Conservation (phyloP, 2,888 invertebrate genomes). For the Chalcosyrphus nemorum region DNA sequence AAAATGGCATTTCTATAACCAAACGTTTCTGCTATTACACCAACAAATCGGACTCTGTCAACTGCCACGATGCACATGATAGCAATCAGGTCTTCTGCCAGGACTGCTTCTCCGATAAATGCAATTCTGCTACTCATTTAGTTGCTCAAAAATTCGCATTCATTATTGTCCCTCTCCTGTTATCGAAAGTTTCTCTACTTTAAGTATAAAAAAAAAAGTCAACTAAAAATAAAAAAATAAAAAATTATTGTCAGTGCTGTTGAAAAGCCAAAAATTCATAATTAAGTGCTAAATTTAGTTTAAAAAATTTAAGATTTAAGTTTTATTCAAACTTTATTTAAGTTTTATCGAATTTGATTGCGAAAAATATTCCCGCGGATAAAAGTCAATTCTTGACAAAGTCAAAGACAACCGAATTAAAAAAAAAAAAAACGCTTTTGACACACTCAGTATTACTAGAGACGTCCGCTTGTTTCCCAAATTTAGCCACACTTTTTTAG, state of each 20-base stretch:
- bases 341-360: slow-evolving; percentile 2
- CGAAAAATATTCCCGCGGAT: not conserved
- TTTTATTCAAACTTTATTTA: slow-evolving; percentile 5
- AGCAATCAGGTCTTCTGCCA: slow-evolving; percentile 79
- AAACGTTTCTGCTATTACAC: slow-evolving; percentile 81
- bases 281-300: slow-evolving; percentile 47
- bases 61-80: slow-evolving; percentile 78
- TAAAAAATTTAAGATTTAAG: not conserved
- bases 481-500: not conserved
- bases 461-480: not conserved
- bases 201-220: slow-evolving; percentile 22
- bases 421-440: not conserved
- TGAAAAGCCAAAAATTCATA: slow-evolving; percentile 57
- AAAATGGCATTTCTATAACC: slow-evolving; percentile 77
- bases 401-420: not conserved
- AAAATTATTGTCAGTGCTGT: slow-evolving; percentile 19
- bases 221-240: not conserved
- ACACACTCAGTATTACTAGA: slow-evolving; percentile 32
- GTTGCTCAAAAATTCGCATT: slow-evolving; percentile 62
- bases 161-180: slow-evolving; percentile 44
- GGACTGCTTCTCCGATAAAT: slow-evolving; percentile 78
- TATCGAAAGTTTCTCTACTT: slow-evolving; percentile 39
- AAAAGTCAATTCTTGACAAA: slow-evolving; percentile 27
- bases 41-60: slow-evolving; percentile 79
- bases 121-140: slow-evolving; percentile 76